Evolutionary conservation across 1,140 invertebrate genomes (phyloP).

Genomic region (Agrilus planipennis): DNA sequence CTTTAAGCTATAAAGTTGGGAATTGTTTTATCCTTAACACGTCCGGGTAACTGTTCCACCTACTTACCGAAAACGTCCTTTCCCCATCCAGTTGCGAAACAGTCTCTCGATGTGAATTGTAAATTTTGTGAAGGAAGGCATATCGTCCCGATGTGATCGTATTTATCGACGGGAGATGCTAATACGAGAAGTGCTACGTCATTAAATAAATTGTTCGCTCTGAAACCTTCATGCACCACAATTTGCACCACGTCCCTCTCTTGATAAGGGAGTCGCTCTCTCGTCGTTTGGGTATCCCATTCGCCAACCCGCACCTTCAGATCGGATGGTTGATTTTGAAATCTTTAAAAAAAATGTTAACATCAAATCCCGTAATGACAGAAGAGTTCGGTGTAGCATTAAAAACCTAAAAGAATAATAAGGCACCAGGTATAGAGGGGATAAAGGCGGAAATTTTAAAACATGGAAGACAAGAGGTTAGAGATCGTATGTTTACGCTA

Average conservation of each 20-base stretch:
- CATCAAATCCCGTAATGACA: conserved; percentile 3
- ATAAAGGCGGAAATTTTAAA: no score
- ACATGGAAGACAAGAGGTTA: no score
- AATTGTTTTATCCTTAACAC: no score
- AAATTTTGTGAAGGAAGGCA: conserved; percentile 48
- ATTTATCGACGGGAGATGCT: conserved; percentile 37
- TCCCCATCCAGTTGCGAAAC: conserved; percentile 49
- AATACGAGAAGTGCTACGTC: conserved; percentile 56
- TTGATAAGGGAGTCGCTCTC: conserved; percentile 56
- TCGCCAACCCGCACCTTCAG: conserved; percentile 51
- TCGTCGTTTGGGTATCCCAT: conserved; percentile 65
- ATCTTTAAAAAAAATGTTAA: conserved; percentile 14
- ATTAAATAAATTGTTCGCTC: conserved; percentile 43
- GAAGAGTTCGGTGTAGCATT: no score
- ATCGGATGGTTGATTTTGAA: conserved; percentile 16
- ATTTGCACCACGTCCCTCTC: conserved; percentile 46
- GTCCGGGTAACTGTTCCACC: no score
- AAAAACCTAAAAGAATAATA: no score
- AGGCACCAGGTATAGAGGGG: no score
- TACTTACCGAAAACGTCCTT: conserved; percentile 41
- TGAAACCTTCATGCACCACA: conserved; percentile 31
- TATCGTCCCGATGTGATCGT: conserved; percentile 54
- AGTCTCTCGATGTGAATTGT: conserved; percentile 31
- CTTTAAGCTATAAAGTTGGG: no score
- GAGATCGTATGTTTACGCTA: no score